Evolutionary conservation across 2,888 invertebrate species (phyloP), one percentile per base, ranked within the genome.

Genomic region (Folsomia manolachei): DNA sequence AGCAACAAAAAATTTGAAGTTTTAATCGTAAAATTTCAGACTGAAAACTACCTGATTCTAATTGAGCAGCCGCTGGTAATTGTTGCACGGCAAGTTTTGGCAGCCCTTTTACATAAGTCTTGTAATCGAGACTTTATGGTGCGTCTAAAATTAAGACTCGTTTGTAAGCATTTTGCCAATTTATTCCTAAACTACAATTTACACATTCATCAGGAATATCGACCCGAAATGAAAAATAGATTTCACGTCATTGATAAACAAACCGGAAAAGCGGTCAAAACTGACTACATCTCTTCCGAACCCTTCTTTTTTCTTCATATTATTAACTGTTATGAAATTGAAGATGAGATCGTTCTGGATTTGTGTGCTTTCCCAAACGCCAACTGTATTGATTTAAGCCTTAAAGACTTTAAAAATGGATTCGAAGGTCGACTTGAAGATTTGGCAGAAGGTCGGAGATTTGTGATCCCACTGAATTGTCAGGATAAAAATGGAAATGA

Each of bases 301-400:
- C 82, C 85, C 1, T 85, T 86, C 78, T 87, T 87, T 82, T 83
- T 84, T 63, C 86, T 87, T 81, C 87, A 87, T 79, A 84, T 85
- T 78, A 84, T 86, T 71, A 87, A 87, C 80, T 83, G 85, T 21
- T 87, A 84, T 80, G 87, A 87, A 81, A 84, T 84, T 39, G 83
- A 85, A 60, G 83, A 82, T 52, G 72, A 77, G n/a, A 62, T 77
- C 52, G 74, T 77, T 0, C 70, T 77, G 1, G 77, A 77, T 27
- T 39, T 77, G 14, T 64, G 73, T 27, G 73, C 72, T 4, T 77
- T 77, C 26, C 77, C 75, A n/a, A 75, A 77, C 39, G 71, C 75
- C 27, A 77, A 77, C 60, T 77, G 77, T 56, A 75, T 77, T 25
- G 68, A 75, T 26, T 67, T 77, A 14, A 74, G 72, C 52, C 71